A percentile compares a stretch with the other conserved stretches of the same genome.
Conservation (phyloP, 1,140 invertebrate species). For the Bombus waltoni region DNA sequence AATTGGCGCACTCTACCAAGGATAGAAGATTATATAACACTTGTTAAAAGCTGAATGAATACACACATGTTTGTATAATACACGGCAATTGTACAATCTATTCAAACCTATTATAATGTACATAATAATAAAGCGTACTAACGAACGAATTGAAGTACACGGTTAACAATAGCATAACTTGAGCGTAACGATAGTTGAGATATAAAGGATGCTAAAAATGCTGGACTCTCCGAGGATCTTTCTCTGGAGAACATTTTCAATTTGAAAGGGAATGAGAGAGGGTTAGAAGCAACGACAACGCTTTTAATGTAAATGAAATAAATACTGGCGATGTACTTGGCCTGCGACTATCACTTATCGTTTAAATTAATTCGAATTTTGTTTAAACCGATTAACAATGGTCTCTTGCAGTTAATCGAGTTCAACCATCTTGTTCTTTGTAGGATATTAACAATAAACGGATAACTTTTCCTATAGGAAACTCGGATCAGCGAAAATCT, state of each 20-base stretch:
- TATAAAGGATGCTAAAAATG: neutral
- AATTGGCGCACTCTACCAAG: neutral
- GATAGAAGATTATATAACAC: neutral
- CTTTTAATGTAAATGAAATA: conserved; percentile 6
- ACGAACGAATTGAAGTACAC: neutral
- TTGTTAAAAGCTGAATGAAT: neutral
- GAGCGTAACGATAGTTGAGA: neutral
- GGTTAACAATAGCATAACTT: conserved; percentile 8
- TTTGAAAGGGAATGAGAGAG: too few species aligned
- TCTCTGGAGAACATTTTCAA: neutral
- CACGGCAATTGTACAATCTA: neutral
- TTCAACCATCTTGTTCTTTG: conserved; percentile 49
- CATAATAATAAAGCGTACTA: conserved; percentile 7
- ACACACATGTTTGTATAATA: too few species aligned
- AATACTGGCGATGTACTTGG: neutral
- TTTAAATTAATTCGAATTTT: conserved; percentile 60
- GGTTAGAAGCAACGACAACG: neutral
- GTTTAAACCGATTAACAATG: conserved; percentile 59
- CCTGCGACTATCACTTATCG: conserved; percentile 49
- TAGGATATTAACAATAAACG: conserved; percentile 49
- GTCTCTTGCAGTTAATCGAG: conserved; percentile 58
- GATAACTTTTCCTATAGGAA: conserved; percentile 23
- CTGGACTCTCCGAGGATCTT: neutral
- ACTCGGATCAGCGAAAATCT: conserved; percentile 1
- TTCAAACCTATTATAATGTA: neutral